phyloP scores from a whole-genome alignment of 2,888 invertebrate species.

The Macrosoma leucophasiata region DNA sequence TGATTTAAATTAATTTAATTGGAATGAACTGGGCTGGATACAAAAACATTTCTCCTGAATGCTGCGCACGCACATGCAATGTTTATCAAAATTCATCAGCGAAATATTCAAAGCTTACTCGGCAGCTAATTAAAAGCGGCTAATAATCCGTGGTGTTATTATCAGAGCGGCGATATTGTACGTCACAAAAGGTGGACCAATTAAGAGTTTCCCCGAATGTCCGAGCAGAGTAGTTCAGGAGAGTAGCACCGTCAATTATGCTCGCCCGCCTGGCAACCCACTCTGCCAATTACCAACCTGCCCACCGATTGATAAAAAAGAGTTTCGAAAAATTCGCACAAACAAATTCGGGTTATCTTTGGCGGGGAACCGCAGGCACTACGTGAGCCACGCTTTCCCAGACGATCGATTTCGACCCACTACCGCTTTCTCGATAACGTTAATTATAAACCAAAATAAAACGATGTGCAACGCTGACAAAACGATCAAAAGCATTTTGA shows the following conservation, averaged over 20 bases:
- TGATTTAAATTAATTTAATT: too few relatives aligned
- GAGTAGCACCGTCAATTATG: constrained; percentile 71
- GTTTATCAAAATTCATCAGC: constrained; percentile 26
- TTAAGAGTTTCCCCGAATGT: constrained; percentile 74
- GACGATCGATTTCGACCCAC: constrained; percentile 42
- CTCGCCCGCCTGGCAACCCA: constrained; percentile 49
- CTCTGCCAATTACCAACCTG: constrained; percentile 63
- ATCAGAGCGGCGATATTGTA: constrained; percentile 67
- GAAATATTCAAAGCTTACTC: constrained; percentile 35
- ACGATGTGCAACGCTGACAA: constrained; percentile 35
- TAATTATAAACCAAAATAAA: constrained; percentile 49
- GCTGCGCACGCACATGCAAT: too few relatives aligned
- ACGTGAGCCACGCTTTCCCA: constrained; percentile 37
- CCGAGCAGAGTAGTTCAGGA: constrained; percentile 63
- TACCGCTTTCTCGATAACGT: constrained; percentile 47
- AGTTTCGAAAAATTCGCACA: constrained; percentile 62
- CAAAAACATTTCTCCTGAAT: too few relatives aligned
- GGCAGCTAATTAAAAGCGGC: constrained; percentile 63
- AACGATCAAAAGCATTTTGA: constrained; percentile 27
- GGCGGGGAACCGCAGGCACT: constrained; percentile 44
- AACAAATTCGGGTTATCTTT: constrained; percentile 66
- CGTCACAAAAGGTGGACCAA: constrained; percentile 71
- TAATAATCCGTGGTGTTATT: constrained; percentile 67
- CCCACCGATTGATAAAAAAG: constrained; percentile 71
- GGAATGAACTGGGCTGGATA: too few relatives aligned